These are phyloP conservation scores for Acheta domesticus DNA, from an alignment of 2,888 invertebrate species.

Conservation along the genomic window DNA sequence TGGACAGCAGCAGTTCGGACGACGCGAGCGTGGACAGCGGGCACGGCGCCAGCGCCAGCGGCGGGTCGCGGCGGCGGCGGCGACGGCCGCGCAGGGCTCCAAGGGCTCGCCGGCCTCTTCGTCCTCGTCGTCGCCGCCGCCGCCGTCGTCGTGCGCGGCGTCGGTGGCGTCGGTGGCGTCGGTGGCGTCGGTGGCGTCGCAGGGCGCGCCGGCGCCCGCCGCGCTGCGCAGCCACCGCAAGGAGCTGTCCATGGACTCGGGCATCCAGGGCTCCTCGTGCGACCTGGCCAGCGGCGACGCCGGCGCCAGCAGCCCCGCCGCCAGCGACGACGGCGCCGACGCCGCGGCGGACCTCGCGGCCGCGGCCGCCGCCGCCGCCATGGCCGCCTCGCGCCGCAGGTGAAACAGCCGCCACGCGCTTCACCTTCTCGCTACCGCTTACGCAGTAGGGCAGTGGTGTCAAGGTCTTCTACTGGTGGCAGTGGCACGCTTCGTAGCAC, in stretches of 20 bases:
- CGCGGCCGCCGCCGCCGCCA: conserved; percentile 19
- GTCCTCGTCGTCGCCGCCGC: neutral
- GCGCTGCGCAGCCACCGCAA: conserved; percentile 26
- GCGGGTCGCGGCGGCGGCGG: conserved; percentile 24
- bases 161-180: neutral
- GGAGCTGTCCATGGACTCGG: conserved; percentile 37
- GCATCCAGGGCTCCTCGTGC: conserved; percentile 36
- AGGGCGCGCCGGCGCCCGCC: neutral
- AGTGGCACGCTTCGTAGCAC: too few relatives aligned
- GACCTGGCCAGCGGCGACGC: conserved; percentile 31
- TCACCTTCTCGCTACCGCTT: too few relatives aligned
- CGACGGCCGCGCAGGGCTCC: neutral
- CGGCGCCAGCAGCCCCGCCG: neutral
- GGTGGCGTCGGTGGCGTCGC: neutral
- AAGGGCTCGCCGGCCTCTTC: neutral
- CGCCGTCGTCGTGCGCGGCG: neutral
- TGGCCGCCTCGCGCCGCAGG: neutral
- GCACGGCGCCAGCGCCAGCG: conserved; percentile 28
- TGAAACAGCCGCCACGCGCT: neutral
- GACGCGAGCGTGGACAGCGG: conserved; percentile 24
- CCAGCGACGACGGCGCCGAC: neutral
- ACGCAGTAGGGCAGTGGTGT: too few relatives aligned
- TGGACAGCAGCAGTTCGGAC: conserved; percentile 33
- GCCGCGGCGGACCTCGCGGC: neutral
- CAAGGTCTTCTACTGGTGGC: too few relatives aligned